phyloP scores from a whole-genome alignment of 2,797 vertebrate genomes.

The Semotilus atromaculatus region DNA sequence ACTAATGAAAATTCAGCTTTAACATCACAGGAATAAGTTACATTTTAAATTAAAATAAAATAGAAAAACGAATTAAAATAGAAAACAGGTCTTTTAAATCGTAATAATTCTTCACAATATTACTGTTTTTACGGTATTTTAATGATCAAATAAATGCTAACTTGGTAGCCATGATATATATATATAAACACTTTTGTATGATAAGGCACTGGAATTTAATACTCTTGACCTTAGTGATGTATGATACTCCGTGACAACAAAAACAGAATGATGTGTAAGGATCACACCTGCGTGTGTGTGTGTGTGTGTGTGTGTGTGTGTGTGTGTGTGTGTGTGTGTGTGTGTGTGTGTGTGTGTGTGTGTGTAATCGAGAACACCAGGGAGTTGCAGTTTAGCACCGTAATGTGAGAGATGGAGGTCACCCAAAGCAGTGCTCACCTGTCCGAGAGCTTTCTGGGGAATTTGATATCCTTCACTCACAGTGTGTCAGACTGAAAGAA shows the following conservation, averaged over 20 bases:
- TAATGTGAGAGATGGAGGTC: constrained; percentile 42
- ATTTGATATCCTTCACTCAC: constrained; percentile 44
- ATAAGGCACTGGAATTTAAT: constrained; percentile 32
- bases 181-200: neutral
- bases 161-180: no score
- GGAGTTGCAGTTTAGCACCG: constrained; percentile 60
- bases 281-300: constrained; percentile 17
- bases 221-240: constrained; percentile 54
- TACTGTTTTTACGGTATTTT: no score
- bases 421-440: constrained; percentile 40
- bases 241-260: constrained; percentile 53
- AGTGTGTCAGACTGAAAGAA: constrained; percentile 21
- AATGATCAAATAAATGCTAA: no score
- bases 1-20: neutral
- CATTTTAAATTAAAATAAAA: neutral
- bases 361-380: constrained; percentile 60
- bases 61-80: neutral
- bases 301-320: neutral
- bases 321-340: neutral
- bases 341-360: neutral
- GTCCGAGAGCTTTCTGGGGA: constrained; percentile 39
- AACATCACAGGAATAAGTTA: neutral
- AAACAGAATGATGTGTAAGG: constrained; percentile 59
- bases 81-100: neutral
- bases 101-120: neutral